A percentile compares a stretch with the other conserved stretches of the same genome.
Conservation (phyloP, 2,113 vertebrate species). For the Dasyurus viverrinus region DNA sequence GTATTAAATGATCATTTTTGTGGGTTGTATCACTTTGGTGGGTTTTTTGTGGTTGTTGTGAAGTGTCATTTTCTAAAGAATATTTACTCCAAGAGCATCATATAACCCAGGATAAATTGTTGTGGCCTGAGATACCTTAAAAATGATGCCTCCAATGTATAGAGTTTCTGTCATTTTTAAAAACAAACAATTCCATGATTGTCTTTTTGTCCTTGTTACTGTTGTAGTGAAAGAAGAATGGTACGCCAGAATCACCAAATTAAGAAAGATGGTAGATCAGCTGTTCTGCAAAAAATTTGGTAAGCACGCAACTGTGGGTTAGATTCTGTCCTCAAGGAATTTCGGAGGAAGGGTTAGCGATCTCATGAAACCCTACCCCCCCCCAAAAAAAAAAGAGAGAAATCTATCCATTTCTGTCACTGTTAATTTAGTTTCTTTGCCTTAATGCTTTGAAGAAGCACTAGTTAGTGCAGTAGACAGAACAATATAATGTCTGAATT, state of each 20-base stretch:
- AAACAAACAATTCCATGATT: not conserved
- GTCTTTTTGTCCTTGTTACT: not conserved
- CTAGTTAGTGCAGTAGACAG: not conserved
- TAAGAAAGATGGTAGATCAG: conserved; percentile 86
- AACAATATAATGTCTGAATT: not conserved
- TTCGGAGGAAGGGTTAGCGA: not conserved
- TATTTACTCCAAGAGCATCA: too few relatives aligned
- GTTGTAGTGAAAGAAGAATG: conserved; percentile 84
- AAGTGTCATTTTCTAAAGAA: not conserved
- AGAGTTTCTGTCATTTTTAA: not conserved
- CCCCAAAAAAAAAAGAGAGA: too few relatives aligned
- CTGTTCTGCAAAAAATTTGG: conserved; percentile 88
- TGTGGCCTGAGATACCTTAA: not conserved
- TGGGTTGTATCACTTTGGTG: not conserved
- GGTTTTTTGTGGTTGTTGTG: not conserved
- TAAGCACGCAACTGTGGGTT: conserved; percentile 68
- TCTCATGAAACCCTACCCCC: not conserved
- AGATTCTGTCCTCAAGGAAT: conserved; percentile 25
- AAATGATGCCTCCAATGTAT: not conserved
- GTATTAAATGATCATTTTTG: not conserved
- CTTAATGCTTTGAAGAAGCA: not conserved
- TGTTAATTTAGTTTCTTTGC: not conserved
- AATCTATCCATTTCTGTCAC: too few relatives aligned
- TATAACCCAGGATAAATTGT: not conserved
- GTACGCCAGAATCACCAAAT: conserved; percentile 82